phyloP scores from a whole-genome alignment of 2,888 invertebrate species.

The Keiferia lycopersicella region DNA sequence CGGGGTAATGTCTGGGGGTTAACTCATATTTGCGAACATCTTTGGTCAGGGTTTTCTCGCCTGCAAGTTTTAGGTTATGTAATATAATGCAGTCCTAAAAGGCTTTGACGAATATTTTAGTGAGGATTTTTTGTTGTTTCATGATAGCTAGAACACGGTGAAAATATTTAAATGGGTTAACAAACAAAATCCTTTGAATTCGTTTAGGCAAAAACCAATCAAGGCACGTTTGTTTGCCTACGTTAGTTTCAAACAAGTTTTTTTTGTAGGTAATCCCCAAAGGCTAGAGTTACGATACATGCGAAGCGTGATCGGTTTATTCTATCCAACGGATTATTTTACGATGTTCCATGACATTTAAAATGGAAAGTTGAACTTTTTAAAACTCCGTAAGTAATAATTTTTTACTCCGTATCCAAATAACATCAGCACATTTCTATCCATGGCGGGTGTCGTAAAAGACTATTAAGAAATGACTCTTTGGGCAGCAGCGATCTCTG shows the following conservation, averaged over 20 bases:
- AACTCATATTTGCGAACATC: conserved; percentile 47
- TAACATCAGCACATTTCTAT: too few relatives aligned
- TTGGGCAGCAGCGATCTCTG: too few relatives aligned
- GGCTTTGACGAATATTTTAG: background rate
- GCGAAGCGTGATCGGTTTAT: conserved; percentile 2
- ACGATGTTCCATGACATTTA: background rate
- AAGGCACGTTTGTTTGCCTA: background rate
- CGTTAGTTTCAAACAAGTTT: background rate
- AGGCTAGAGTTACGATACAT: conserved; percentile 9
- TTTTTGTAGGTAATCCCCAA: conserved; percentile 6
- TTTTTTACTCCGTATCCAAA: background rate
- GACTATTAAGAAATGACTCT: too few relatives aligned
- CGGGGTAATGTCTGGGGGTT: conserved; percentile 48
- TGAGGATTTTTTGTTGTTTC: too few relatives aligned
- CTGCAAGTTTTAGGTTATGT: conserved; percentile 36
- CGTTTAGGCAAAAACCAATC: conserved; percentile 5
- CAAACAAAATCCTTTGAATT: background rate
- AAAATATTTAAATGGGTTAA: too few relatives aligned
- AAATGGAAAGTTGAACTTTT: background rate
- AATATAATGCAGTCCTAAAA: background rate
- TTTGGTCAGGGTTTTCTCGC: conserved; percentile 42
- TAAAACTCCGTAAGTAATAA: too few relatives aligned
- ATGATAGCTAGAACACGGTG: too few relatives aligned
- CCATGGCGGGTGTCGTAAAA: too few relatives aligned
- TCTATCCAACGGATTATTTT: background rate